Conservation (phyloP, 2,113 vertebrate genomes). For the Engystomops pustulosus region DNA sequence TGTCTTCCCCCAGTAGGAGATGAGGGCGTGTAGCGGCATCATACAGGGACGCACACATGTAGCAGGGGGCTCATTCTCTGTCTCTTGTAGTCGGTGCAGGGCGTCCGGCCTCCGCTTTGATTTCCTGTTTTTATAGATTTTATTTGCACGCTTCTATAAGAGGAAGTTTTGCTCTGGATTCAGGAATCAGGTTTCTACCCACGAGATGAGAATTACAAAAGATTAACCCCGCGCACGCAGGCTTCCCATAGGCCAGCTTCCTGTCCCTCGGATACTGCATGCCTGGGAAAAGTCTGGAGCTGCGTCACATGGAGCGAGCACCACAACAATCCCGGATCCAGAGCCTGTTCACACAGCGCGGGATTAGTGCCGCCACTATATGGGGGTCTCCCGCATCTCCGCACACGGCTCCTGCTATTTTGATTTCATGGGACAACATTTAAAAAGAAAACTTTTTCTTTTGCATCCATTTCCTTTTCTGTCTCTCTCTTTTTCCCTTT, state of each 20-base stretch:
- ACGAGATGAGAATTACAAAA: conserved; percentile 17
- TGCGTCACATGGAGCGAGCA: conserved; percentile 3
- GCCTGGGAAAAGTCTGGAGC: conserved; percentile 35
- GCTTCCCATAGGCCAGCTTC: background rate
- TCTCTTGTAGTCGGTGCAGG: background rate
- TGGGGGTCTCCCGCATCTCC: background rate
- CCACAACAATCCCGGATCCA: background rate
- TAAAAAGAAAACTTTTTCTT: background rate
- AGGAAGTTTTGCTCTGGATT: conserved; percentile 43
- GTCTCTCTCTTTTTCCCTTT: too few relatives aligned
- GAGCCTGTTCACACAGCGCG: background rate
- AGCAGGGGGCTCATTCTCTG: background rate
- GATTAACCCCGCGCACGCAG: background rate
- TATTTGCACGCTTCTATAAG: conserved; percentile 20
- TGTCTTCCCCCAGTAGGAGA: too few relatives aligned
- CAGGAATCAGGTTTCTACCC: conserved; percentile 1
- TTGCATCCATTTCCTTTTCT: too few relatives aligned
- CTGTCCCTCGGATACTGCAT: background rate
- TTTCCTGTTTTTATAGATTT: conserved; percentile 44
- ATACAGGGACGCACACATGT: too few relatives aligned
- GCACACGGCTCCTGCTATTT: too few relatives aligned
- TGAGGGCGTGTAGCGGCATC: too few relatives aligned
- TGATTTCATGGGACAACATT: too few relatives aligned
- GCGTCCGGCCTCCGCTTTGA: conserved; percentile 1
- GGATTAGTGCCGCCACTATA: background rate